Evolutionary conservation across 2,888 invertebrate genomes (phyloP).

Genomic region (Euproctis similis): DNA sequence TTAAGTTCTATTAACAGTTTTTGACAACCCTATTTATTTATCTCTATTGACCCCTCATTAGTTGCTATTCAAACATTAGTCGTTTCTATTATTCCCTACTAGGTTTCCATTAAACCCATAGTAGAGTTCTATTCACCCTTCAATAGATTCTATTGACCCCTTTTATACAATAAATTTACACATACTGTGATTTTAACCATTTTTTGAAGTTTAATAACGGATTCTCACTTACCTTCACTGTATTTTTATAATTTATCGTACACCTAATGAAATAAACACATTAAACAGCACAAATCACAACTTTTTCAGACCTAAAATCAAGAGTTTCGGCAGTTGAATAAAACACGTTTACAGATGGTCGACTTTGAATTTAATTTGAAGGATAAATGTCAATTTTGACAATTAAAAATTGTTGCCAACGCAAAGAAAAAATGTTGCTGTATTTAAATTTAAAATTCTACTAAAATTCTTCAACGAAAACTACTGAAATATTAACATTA

Average conservation of each 20-base stretch:
- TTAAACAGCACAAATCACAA: constrained; percentile 4
- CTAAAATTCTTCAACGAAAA: constrained; percentile 8
- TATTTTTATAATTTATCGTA: constrained; percentile 8
- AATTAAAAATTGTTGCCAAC: constrained; percentile 8
- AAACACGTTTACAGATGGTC: constrained; percentile 6
- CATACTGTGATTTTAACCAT: constrained; percentile 4
- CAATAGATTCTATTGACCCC: constrained; percentile 9
- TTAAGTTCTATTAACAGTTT: constrained; percentile 4
- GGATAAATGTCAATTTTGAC: constrained; percentile 6
- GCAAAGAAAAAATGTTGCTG: constrained; percentile 5
- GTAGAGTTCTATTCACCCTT: constrained; percentile 8
- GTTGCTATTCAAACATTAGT: constrained; percentile 8
- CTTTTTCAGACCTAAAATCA: constrained; percentile 4
- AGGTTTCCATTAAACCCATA: constrained; percentile 10
- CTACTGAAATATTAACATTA: constrained; percentile 1
- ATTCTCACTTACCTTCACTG: constrained; percentile 8
- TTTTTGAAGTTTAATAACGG: constrained; percentile 6
- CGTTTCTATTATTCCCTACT: constrained; percentile 6
- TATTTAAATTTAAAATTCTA: constrained; percentile 7
- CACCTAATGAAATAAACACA: constrained; percentile 4
- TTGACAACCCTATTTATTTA: constrained; percentile 10
- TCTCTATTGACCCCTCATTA: constrained; percentile 8
- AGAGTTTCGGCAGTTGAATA: constrained; percentile 5
- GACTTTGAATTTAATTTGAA: constrained; percentile 6
- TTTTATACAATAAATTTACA: constrained; percentile 7